Evolutionary conservation across 1,140 invertebrate genomes (phyloP).

Genomic region (Rhyzopertha dominica): DNA sequence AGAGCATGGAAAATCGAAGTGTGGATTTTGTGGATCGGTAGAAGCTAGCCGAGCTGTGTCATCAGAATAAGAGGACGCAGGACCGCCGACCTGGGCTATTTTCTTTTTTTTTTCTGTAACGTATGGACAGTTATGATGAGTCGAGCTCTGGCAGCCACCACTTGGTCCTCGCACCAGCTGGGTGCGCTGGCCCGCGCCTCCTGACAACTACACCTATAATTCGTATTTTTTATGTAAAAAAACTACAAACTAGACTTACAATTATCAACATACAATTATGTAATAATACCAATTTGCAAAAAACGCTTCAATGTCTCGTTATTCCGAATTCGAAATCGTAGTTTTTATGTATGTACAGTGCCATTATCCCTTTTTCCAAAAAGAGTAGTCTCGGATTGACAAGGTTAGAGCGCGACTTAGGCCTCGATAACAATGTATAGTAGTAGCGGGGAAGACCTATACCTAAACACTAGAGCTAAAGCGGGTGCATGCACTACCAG

Average conservation of each 20-base stretch:
- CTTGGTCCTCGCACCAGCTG: slow-evolving; percentile 46
- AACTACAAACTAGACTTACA: slow-evolving; percentile 41
- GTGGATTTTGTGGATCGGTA: no score
- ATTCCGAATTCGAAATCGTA: slow-evolving; percentile 24
- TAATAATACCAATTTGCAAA: slow-evolving; percentile 22
- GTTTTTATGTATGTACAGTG: no score
- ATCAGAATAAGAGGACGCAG: slow-evolving; percentile 25
- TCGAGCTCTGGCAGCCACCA: slow-evolving; percentile 42
- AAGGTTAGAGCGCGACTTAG: slow-evolving; percentile 29
- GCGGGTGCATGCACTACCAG: slow-evolving; percentile 24
- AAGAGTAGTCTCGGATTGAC: slow-evolving; percentile 17
- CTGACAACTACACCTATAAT: slow-evolving; percentile 36
- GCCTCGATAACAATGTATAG: slow-evolving; percentile 26
- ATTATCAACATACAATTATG: slow-evolving; percentile 15
- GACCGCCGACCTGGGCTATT: slow-evolving; percentile 18
- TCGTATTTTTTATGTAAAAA: slow-evolving; percentile 25
- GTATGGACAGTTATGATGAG: slow-evolving; percentile 26
- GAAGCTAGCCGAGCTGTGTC: slow-evolving; percentile 12
- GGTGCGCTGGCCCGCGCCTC: slow-evolving; percentile 40
- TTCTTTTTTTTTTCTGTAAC: slow-evolving; percentile 3
- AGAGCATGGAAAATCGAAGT: no score
- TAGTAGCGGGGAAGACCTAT: slow-evolving; percentile 19
- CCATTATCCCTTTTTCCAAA: slow-evolving; percentile 18
- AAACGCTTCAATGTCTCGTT: slow-evolving; percentile 17
- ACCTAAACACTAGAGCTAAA: slow-evolving; percentile 17